Conservation (phyloP, 2,113 vertebrate genomes). For the Tupaia tana region DNA sequence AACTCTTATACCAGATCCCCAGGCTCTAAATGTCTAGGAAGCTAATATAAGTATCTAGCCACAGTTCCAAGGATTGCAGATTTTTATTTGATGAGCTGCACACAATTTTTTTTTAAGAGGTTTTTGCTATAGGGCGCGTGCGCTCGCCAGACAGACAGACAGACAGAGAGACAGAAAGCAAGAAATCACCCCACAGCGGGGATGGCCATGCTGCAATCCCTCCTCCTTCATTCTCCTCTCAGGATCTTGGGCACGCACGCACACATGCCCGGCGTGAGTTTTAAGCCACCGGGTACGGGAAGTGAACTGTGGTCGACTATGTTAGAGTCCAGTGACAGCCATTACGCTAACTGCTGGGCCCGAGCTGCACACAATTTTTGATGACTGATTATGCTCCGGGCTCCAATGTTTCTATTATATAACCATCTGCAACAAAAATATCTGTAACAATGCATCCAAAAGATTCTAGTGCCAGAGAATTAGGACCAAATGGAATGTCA, state of each 20-base stretch:
- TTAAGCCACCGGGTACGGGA: too few species aligned
- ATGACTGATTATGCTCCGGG: not conserved
- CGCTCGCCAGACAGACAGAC: too few species aligned
- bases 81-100: constrained; percentile 56
- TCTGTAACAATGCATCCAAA: not conserved
- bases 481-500: constrained; percentile 33
- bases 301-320: too few species aligned
- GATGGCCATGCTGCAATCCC: too few species aligned
- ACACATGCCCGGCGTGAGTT: too few species aligned
- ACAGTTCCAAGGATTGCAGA: not conserved
- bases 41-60: constrained; percentile 10
- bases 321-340: too few species aligned
- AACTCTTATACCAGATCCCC: not conserved
- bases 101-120: constrained; percentile 39
- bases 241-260: too few species aligned
- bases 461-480: constrained; percentile 26
- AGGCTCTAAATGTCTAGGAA: not conserved
- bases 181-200: too few species aligned
- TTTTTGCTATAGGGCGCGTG: too few species aligned
- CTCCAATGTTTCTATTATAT: constrained; percentile 31
- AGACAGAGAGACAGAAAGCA: too few species aligned
- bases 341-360: too few species aligned
- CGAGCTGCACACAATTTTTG: constrained; percentile 27
- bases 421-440: constrained; percentile 54
- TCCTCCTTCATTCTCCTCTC: too few species aligned